A percentile compares a stretch with the other conserved stretches of the same genome.
phyloP scores from a whole-genome alignment of 2,797 vertebrate genomes.

The Falco naumanni region DNA sequence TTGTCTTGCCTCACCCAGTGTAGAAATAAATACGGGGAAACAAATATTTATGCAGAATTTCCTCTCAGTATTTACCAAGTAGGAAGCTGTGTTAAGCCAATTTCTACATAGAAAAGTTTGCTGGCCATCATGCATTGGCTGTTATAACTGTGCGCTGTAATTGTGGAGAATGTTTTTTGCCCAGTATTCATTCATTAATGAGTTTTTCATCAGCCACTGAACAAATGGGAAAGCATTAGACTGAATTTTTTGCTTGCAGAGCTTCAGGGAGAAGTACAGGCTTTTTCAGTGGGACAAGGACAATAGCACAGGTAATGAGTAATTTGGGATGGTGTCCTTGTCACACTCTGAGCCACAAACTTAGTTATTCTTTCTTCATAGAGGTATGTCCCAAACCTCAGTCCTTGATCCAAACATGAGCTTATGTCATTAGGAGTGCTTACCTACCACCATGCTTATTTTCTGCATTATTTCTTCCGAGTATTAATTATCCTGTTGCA shows the following conservation, averaged over 20 bases:
- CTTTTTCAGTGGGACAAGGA: not conserved
- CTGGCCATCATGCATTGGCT: not conserved
- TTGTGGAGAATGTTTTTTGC: slow-evolving; percentile 26
- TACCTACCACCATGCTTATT: not conserved
- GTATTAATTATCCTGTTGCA: not conserved
- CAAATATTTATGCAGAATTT: slow-evolving; percentile 69
- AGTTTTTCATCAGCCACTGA: slow-evolving; percentile 1
- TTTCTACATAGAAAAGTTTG: not conserved
- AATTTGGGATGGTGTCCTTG: not conserved
- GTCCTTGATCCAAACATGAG: not conserved
- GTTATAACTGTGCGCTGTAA: not conserved
- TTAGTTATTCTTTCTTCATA: not conserved
- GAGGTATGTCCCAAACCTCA: not conserved
- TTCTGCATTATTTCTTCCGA: not conserved
- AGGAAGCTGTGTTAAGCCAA: not conserved
- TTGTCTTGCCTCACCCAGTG: slow-evolving; percentile 56
- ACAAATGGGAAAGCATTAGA: not conserved
- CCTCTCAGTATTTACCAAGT: slow-evolving; percentile 36
- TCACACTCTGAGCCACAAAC: not conserved
- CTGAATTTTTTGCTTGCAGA: not conserved
- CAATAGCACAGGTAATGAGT: not conserved
- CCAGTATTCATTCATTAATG: not conserved
- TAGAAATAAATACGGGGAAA: slow-evolving; percentile 59
- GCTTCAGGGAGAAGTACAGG: not conserved
- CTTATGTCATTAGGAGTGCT: not conserved